Evolutionary conservation across 2,113 vertebrate species (phyloP), one percentile per base, ranked within the genome.

Genomic region (Gallinago undulata): DNA sequence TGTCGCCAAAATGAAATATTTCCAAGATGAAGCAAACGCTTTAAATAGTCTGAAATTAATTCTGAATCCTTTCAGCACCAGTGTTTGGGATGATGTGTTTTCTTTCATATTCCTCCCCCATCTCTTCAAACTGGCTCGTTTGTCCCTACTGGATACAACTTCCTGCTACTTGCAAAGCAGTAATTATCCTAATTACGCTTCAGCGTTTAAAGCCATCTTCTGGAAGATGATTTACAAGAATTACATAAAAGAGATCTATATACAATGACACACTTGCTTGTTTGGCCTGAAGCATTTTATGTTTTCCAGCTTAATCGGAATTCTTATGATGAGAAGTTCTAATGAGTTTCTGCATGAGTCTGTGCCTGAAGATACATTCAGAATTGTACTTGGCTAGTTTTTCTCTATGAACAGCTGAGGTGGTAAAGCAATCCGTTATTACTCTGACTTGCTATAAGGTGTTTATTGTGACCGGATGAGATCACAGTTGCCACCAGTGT

Each of bases 171-270:
- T 97, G 96, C 95, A 97, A 97, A 98, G 97, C 94, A 97, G 85
- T 96, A 97, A 93, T 98, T 97, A 98, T 96, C 75, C 94, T 97
- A 97, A 98, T 97, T 97, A 98, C 3, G 21, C 90, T 96, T 94
- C 94, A 96, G 88, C 96, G 93, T 96, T 98, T 95, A 96, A 98
- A 98, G 89, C 88, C 84, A 94, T 95, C 95, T 96, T 97, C 94
- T 96, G 80, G 88, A 97, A 97, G 82, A 96, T 96, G 87, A 97
- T 97, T 97, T 97, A 93, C 77, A 97, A 95, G 83, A 96, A 97
- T 97, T 97, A 87, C 87, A 96, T 97, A 95, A 96, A 94, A 97
- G 94, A 96, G 79, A 94, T 97, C 91, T 94, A 92, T 97, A 96
- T 95, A 73, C 78, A 89, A 88, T 94, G 90, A 94, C 91, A 97